Evolutionary conservation across 2,888 invertebrate species (phyloP), one percentile per base, ranked within the genome.

Genomic region (Digitonthophagus gazella): DNA sequence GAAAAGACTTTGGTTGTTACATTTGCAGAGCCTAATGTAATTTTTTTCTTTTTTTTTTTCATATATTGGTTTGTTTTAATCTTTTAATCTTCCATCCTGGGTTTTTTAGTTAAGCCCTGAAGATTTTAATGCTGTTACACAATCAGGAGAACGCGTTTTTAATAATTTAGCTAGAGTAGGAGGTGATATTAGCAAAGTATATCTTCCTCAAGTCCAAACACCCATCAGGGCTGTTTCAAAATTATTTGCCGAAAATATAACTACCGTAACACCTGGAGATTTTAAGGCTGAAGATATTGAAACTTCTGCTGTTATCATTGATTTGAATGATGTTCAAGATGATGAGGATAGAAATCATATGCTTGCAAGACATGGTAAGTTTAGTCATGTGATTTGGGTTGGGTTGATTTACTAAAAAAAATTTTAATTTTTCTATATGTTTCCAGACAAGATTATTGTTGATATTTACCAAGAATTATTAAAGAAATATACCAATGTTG

Each of bases 191-290:
- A 76, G 78, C 72, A 77, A 77, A 16, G 81, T 85, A 0, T 92
- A 90, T 78, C 81, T 89, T 66, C 86, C 90, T 5, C 85, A 86
- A 15, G 92, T 92, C 0, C 84, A 88, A 58, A 84, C 86, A 70
- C 86, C 92, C 0, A 70, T 89, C 8, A 81, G 82, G 0, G 86
- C 85, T 0, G 75, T 92, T 54, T 84, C 87, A 72, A 81, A 85
- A 20, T 75, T 88, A 3, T 83, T 85, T 0, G 82, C 84, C 4
- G 77, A 75, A 55, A 75, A 77, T 66, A 74, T 80, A 14, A 72
- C 75, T 15, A 79, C 80, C 75, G 70, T 80, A 61, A 76, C 80
- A 4, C 73, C 80, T 44, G 77, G 77, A 64, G 74, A 75, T 55
- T 72, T 81, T 58, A 71, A 75, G n/a, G 73, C 76, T 65, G 72